A percentile compares a stretch with the other conserved stretches of the same genome.
Evolutionary conservation across 53 echinoderm and acorn worm genomes (phyloP).

Genomic region (Temnopleurus reevesii): DNA sequence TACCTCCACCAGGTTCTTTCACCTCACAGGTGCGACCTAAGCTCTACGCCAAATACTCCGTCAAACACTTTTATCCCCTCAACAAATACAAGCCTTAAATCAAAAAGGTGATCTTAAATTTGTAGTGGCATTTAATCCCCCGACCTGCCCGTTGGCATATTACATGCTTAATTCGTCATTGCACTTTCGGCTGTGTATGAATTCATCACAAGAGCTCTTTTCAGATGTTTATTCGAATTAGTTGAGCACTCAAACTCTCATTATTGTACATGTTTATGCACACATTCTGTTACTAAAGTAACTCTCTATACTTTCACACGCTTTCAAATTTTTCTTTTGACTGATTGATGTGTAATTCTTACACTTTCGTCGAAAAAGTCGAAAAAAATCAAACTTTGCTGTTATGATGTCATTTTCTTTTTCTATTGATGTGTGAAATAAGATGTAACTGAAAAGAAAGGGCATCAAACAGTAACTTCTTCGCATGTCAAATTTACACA

Average conservation of each 20-base stretch:
- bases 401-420: too few relatives aligned
- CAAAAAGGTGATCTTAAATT: slow-evolving; percentile 41
- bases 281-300: not conserved
- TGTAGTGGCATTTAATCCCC: slow-evolving; percentile 29
- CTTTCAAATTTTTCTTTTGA: not conserved
- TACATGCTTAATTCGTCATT: not conserved
- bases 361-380: not conserved
- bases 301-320: not conserved
- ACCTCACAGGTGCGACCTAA: slow-evolving; percentile 12
- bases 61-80: not conserved
- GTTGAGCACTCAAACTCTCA: not conserved
- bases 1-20: not conserved
- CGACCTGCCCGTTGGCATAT: slow-evolving; percentile 6
- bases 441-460: too few relatives aligned
- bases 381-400: too few relatives aligned
- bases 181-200: not conserved
- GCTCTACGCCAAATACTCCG: not conserved
- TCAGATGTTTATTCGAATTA: slow-evolving; percentile 9
- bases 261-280: not conserved
- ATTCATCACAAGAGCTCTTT: not conserved
- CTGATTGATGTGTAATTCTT: not conserved
- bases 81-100: not conserved
- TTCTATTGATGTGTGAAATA: too few relatives aligned
- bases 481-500: too few relatives aligned
- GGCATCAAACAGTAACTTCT: too few relatives aligned